Base-by-base conservation (phyloP, 2,888 invertebrate species). In the Ormyrus rosae region DNA sequence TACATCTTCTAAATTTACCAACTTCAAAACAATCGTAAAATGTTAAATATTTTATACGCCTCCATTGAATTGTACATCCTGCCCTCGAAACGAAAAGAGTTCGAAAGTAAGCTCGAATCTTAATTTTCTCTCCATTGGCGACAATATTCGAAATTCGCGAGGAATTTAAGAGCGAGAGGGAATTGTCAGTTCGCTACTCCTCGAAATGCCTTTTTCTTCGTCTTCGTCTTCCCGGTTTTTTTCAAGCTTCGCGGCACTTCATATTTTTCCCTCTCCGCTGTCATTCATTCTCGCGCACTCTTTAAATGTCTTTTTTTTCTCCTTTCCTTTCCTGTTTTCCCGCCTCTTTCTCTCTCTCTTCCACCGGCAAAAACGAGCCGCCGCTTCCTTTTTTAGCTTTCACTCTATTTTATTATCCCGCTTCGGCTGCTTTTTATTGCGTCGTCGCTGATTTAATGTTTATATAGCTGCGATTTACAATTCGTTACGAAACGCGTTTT, bases 291-390 rank as follows among this genome's bases (percentile, higher is more conserved):
- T 48, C 70, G 63, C 77, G 45, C 60, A 10, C 76, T 50, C 58
- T 81, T 73, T 73, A 69, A 71, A 67, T 78, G 48, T 60, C 53
- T 19, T n/a, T 64, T 60, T 48, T 60, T 10, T 11, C 11, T 5
- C 61, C 19, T 46, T 13, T 45, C 7, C n/a, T 34, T 19, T n/a
- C 19, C 19, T 61, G n/a, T 56, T 71, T 78, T 11, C 10, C 5
- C 53, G 19, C 13, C 19, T n/a, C 45, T 73, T 46, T 13, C 45
- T 69, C 51, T 34, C 11, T 34, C 50, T 46, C 70, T 50, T 9
- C 34, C 6, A 9, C 5, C 9, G 50, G 0, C 34, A 34, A 34
- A 34, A 34, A 34, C 34, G 34, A 34, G 34, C 34, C 34, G 34
- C 3, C 34, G 34, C 34, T 34, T 34, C 34, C 34, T 34, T 34